Conservation (phyloP, 2,113 vertebrate genomes). For the Motacilla alba region DNA sequence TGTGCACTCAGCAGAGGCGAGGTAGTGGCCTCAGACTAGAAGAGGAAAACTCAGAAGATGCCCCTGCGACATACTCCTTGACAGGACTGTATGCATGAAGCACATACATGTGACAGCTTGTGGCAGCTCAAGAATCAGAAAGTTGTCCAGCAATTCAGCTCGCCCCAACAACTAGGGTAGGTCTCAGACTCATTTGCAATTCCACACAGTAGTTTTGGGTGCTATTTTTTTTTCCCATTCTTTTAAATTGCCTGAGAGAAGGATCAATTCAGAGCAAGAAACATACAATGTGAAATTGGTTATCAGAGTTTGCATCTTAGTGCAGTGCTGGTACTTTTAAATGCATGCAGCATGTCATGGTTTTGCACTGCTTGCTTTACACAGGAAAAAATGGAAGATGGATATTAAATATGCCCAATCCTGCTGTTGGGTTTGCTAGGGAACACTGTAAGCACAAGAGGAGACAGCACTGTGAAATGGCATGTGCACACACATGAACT, state of each 20-base stretch:
- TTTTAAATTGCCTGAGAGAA: background rate
- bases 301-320: background rate
- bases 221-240: background rate
- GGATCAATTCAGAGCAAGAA: background rate
- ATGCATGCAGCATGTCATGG: background rate
- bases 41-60: background rate
- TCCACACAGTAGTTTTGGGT: background rate
- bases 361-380: background rate
- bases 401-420: background rate
- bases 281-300: background rate
- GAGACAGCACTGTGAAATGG: background rate
- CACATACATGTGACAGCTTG: background rate
- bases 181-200: background rate
- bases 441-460: background rate
- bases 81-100: background rate
- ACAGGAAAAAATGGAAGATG: background rate
- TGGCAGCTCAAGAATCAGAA: background rate
- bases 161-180: background rate
- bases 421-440: background rate
- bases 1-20: background rate
- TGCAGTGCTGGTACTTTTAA: background rate
- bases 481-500: background rate
- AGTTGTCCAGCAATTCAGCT: background rate
- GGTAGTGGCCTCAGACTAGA: background rate
- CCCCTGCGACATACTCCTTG: background rate